Evolutionary conservation across 1,140 invertebrate species (phyloP).

Genomic region (Calycopis cecrops): DNA sequence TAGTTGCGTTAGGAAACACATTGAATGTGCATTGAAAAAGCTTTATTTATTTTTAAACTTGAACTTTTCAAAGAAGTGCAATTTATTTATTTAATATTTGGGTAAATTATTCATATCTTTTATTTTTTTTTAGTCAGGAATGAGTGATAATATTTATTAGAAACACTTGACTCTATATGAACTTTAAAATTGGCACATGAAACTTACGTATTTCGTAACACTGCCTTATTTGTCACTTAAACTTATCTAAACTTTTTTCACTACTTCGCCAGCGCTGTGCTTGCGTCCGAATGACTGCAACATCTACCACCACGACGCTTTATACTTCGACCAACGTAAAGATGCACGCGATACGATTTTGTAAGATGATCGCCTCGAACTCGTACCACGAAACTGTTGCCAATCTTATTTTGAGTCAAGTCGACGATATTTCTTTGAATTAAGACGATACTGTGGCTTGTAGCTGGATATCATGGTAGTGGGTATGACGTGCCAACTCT

Average conservation of each 20-base stretch:
- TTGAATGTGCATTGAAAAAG: not conserved
- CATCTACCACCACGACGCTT: conserved; percentile 57
- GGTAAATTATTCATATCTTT: not conserved
- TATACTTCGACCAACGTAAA: conserved; percentile 69
- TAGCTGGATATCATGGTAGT: conserved; percentile 38
- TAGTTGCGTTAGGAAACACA: too few species aligned
- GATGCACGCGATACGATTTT: conserved; percentile 64
- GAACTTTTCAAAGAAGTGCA: not conserved
- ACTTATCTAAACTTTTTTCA: conserved; percentile 39
- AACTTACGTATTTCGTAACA: conserved; percentile 58
- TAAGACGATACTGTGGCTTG: conserved; percentile 12
- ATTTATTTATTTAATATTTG: not conserved
- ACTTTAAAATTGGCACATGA: conserved; percentile 24
- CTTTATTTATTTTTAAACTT: not conserved
- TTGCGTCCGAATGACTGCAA: conserved; percentile 64
- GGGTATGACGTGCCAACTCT: conserved; percentile 51
- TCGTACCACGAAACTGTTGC: conserved; percentile 45
- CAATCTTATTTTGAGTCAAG: conserved; percentile 19
- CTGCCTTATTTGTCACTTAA: conserved; percentile 50
- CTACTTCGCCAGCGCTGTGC: conserved; percentile 61
- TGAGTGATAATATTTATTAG: not conserved
- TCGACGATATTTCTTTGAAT: conserved; percentile 16
- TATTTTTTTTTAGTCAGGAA: not conserved
- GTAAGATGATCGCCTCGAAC: conserved; percentile 59
- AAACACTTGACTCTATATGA: conserved; percentile 1